phyloP scores from a whole-genome alignment of 2,113 vertebrate genomes.

The Phalacrocorax brasilianus region DNA sequence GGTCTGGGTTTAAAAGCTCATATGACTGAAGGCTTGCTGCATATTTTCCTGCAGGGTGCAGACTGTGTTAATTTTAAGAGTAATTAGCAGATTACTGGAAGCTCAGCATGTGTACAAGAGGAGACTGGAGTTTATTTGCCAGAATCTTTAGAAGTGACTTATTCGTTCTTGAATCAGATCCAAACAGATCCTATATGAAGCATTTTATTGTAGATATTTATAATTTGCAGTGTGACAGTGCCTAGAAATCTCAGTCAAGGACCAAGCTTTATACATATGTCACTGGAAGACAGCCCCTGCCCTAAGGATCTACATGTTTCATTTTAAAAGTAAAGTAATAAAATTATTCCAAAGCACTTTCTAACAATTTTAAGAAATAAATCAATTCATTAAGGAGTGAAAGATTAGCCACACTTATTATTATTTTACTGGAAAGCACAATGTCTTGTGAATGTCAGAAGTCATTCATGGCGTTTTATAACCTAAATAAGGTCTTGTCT shows the following conservation, averaged over 20 bases:
- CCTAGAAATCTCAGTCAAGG: not conserved
- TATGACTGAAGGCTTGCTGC: not conserved
- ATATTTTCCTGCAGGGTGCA: not conserved
- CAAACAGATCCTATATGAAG: not conserved
- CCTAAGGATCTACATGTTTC: not conserved
- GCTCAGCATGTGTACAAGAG: not conserved
- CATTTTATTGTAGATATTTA: not conserved
- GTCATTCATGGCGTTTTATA: not conserved
- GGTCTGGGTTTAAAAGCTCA: not conserved
- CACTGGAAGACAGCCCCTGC: not conserved
- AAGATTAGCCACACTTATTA: not conserved
- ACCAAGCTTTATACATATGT: not conserved
- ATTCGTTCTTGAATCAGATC: not conserved
- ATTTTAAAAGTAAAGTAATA: not conserved
- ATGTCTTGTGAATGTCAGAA: not conserved
- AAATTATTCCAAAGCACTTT: not conserved
- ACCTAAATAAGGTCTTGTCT: not conserved
- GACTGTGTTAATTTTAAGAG: not conserved
- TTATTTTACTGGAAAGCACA: not conserved
- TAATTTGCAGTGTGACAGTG: not conserved
- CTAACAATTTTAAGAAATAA: not conserved
- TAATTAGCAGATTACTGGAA: conserved; percentile 2
- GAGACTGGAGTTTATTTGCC: not conserved
- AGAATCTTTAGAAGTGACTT: not conserved
- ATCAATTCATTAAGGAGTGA: not conserved